Evolutionary conservation across 1,140 invertebrate genomes (phyloP), one percentile per base, ranked within the genome.

Genomic region (Bombus superbus): DNA sequence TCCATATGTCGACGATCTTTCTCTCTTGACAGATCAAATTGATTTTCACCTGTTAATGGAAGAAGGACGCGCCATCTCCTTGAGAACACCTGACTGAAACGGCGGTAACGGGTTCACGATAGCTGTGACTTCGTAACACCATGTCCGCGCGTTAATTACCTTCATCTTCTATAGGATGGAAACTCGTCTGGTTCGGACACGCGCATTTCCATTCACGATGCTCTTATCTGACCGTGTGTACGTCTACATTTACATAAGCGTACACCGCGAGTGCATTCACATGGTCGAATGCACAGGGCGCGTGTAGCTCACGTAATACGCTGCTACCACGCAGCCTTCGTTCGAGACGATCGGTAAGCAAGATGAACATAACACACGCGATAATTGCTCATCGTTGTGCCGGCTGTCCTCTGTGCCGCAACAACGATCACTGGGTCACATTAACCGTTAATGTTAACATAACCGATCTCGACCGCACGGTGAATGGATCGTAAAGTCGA

Each of bases 101-200:
- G 75, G 25, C 8, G 44, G 66, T 73, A 85, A 85, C 83, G 38
- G 38, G 22, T 40, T 35, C 64, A 2, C 18, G 64, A 38, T 44
- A 15, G 38, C 40, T 68, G 74, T 18, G 53, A 53, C 53, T 71
- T 64, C 38, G 88, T 89, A 91, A 90, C 86, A 85, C 68, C 83
- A 87, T 91, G 91, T 92, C 90, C 91, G 92, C 81, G 78, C 88
- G 85, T 86, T 93, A 93, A 93, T 93, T 92, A 92, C 91, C 84
- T 84, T 86, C 88, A 87, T 86, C 90, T 90, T 91, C 91, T 88
- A 89, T 90, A 90, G 90, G 93, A 91, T 90, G 92, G 92, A 90
- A 92, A 38, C 92, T 93, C 86, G 92, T 92, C 91, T 92, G 90
- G 85, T 87, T 40, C 35, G 64, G 59, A 57, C 71, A 13, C 81